These are phyloP conservation scores for Diprion similis DNA, from an alignment of 1,140 invertebrate genomes.

Conservation along the genomic window DNA sequence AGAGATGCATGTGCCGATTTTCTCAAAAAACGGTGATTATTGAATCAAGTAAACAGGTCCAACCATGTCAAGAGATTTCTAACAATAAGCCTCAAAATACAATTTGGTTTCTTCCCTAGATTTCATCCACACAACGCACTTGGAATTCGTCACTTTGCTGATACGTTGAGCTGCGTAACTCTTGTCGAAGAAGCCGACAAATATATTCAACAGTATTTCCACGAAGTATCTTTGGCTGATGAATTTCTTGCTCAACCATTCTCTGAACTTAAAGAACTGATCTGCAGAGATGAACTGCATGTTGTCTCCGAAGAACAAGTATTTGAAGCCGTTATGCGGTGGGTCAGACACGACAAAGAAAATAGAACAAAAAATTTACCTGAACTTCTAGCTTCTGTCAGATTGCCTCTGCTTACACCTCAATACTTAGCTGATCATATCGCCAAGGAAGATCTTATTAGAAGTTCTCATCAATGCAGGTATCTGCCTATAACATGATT, in stretches of 20 bases:
- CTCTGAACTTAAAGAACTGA: conserved; percentile 74
- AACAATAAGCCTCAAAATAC: not conserved
- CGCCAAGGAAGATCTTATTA: conserved; percentile 82
- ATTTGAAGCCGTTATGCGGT: conserved; percentile 84
- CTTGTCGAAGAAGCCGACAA: conserved; percentile 80
- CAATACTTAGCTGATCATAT: conserved; percentile 85
- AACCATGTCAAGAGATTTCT: too few relatives aligned
- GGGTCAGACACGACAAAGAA: conserved; percentile 77
- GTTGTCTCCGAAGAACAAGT: conserved; percentile 75
- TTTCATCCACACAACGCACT: conserved; percentile 87
- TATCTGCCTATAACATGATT: conserved; percentile 37
- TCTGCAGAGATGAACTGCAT: conserved; percentile 82
- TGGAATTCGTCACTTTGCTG: conserved; percentile 83
- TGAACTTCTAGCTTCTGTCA: conserved; percentile 76
- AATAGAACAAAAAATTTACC: conserved; percentile 69
- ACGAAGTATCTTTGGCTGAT: conserved; percentile 78
- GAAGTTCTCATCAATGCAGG: conserved; percentile 78
- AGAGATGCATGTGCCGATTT: conserved; percentile 86
- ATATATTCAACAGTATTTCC: conserved; percentile 86
- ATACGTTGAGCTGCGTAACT: conserved; percentile 76
- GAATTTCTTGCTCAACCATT: conserved; percentile 77
- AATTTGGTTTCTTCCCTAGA: conserved; percentile 57
- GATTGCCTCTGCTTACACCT: conserved; percentile 82
- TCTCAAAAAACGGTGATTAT: conserved; percentile 70
- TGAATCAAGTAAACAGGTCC: not conserved